Conservation (phyloP, 2,113 vertebrate genomes). For the Martes martes region DNA sequence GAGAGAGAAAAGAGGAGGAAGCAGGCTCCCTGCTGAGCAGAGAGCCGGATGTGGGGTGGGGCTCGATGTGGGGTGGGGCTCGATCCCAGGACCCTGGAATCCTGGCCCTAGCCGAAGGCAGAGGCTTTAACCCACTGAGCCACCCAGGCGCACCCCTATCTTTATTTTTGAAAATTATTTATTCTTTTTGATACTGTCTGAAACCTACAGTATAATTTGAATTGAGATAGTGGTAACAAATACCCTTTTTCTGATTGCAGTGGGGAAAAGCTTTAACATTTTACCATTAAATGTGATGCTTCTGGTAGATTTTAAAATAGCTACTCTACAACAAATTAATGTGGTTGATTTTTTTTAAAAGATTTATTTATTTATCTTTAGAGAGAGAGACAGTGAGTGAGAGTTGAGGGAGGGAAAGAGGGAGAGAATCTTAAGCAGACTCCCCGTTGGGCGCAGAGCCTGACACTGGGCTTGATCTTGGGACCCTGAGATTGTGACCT, state of each 20-base stretch:
- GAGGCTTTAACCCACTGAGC: too few relatives aligned
- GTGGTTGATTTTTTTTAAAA: not conserved
- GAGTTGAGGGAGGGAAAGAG: not conserved
- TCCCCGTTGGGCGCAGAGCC: rapidly evolving
- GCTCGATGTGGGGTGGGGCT: too few relatives aligned
- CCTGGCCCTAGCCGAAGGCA: too few relatives aligned
- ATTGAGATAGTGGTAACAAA: not conserved
- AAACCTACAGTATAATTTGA: not conserved
- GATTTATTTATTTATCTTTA: not conserved
- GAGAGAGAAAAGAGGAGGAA: too few relatives aligned
- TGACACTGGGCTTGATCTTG: not conserved
- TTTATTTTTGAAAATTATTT: not conserved
- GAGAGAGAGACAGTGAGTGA: not conserved
- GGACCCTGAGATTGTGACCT: not conserved
- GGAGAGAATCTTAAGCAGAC: not conserved
- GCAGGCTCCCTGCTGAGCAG: too few relatives aligned
- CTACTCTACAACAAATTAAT: not conserved
- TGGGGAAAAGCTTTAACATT: not conserved
- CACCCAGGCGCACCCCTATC: too few relatives aligned
- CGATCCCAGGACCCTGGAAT: too few relatives aligned
- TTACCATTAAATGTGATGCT: not conserved
- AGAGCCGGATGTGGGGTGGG: too few relatives aligned
- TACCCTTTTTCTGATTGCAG: not conserved
- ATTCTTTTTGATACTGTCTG: not conserved
- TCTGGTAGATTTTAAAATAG: not conserved